Evolutionary conservation across 2,888 invertebrate genomes (phyloP).

Genomic region (Lamellibrachia satsuma): DNA sequence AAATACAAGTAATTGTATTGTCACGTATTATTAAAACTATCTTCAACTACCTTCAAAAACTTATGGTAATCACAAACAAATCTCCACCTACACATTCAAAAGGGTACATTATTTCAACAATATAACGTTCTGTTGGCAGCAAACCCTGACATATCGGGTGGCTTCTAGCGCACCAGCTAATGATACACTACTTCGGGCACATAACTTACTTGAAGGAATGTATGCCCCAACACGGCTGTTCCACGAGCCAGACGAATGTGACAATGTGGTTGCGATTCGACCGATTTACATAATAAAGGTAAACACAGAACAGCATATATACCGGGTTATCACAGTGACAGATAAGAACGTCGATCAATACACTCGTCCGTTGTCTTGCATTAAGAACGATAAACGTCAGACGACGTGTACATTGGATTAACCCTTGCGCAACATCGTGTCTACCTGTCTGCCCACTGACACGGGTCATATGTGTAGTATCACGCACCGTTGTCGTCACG

Average conservation of each 20-base stretch:
- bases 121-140: too few species aligned
- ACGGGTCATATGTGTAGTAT: background rate
- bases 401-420: background rate
- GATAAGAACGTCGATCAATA: background rate
- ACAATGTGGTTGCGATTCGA: background rate
- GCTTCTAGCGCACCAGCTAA: too few species aligned
- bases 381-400: background rate
- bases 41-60: too few species aligned
- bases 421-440: background rate
- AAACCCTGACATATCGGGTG: too few species aligned
- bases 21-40: too few species aligned
- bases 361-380: background rate
- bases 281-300: background rate
- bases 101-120: too few species aligned
- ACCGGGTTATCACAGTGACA: background rate
- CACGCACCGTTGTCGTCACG: background rate
- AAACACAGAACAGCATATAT: background rate
- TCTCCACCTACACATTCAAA: too few species aligned
- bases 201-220: background rate
- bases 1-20: too few species aligned
- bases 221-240: background rate
- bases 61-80: too few species aligned
- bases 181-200: background rate
- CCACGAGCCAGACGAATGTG: background rate
- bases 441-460: background rate